Percentiles rank a stretch among this genome's conserved stretches.
Conservation (phyloP, 2,797 vertebrate genomes). For the Silurus aristotelis region DNA sequence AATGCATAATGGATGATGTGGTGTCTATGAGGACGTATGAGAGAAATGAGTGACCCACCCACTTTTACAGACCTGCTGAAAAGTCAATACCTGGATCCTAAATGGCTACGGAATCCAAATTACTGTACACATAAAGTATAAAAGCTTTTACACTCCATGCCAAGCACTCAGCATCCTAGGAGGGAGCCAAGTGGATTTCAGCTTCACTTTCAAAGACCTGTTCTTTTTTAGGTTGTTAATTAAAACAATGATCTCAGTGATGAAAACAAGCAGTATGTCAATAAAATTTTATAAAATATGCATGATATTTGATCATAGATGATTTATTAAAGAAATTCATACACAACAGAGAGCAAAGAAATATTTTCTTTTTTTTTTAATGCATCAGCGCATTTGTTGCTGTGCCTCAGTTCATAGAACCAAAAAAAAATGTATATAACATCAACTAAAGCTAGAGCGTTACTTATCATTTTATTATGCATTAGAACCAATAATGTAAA, state of each 20-base stretch:
- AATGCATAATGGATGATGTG: conserved; percentile 82
- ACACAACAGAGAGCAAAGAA: no score
- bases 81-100: not conserved
- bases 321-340: not conserved
- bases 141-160: not conserved
- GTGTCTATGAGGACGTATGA: conserved; percentile 85
- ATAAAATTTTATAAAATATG: not conserved
- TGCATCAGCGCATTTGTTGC: not conserved
- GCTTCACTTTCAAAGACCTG: not conserved
- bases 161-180: not conserved
- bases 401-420: not conserved
- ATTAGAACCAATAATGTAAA: not conserved
- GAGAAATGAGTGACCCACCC: conserved; percentile 73
- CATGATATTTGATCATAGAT: not conserved
- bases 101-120: not conserved
- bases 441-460: not conserved
- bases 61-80: not conserved
- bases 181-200: not conserved
- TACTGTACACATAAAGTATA: not conserved
- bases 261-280: not conserved
- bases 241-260: not conserved
- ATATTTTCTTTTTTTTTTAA: not conserved
- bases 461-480: not conserved
- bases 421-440: not conserved
- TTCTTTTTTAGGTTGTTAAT: not conserved